These are phyloP conservation scores for Copidosoma aretas DNA, from an alignment of 2,888 invertebrate genomes.

Conservation along the genomic window DNA sequence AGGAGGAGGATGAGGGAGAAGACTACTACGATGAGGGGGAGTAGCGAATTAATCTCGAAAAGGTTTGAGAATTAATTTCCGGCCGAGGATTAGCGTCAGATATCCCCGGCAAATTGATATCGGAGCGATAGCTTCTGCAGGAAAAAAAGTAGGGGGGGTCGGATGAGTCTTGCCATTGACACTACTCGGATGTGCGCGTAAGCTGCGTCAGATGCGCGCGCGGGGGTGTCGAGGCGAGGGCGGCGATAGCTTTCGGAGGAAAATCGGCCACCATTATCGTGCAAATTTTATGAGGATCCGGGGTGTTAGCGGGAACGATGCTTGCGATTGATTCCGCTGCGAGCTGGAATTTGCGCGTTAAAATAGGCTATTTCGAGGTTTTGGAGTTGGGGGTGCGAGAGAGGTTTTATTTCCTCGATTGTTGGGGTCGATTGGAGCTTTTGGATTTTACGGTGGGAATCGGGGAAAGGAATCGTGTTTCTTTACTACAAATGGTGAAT, in stretches of 20 bases:
- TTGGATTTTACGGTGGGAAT: too few relatives aligned
- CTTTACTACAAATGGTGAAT: too few relatives aligned
- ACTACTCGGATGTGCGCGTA: neutral
- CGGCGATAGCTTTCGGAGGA: neutral
- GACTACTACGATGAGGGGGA: conserved; percentile 2
- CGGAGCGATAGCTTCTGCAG: neutral
- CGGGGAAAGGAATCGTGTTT: too few relatives aligned
- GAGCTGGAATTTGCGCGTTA: neutral
- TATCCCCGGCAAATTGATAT: conserved; percentile 42
- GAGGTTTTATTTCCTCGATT: too few relatives aligned
- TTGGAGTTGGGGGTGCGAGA: too few relatives aligned
- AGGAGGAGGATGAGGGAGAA: conserved; percentile 30
- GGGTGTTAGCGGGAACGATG: neutral
- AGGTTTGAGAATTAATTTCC: conserved; percentile 52
- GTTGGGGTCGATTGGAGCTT: too few relatives aligned
- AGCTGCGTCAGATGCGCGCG: conserved; percentile 13
- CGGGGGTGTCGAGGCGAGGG: neutral
- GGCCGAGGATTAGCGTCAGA: conserved; percentile 51
- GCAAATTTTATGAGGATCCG: conserved; percentile 32
- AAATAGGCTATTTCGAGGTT: neutral
- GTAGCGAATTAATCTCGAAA: conserved; percentile 49
- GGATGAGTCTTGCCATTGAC: too few relatives aligned
- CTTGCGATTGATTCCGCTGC: neutral
- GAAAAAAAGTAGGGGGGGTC: too few relatives aligned
- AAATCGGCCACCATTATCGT: conserved; percentile 36